These are phyloP conservation scores for Salvator merianae DNA, from an alignment of 2,113 vertebrate genomes.

Conservation along the genomic window DNA sequence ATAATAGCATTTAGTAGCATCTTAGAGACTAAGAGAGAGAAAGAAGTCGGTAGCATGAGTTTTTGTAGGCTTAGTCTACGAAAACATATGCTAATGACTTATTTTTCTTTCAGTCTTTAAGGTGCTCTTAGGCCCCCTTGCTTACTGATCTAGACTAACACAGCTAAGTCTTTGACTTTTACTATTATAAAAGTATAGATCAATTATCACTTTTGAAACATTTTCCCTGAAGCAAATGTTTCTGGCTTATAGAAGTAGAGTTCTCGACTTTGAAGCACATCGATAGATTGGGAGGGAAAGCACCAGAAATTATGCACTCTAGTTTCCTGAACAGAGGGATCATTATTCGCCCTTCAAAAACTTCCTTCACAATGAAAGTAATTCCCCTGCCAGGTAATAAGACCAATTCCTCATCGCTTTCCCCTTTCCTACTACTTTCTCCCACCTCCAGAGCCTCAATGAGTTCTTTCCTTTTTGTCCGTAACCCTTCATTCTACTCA, in stretches of 20 bases:
- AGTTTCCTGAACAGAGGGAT: constrained; percentile 1
- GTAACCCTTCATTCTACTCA: neutral
- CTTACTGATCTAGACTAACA: too few species aligned
- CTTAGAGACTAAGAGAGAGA: too few species aligned
- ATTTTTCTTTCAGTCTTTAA: too few species aligned
- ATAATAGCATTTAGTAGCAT: too few species aligned
- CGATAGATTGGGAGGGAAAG: neutral
- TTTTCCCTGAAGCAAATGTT: neutral
- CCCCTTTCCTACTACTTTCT: neutral
- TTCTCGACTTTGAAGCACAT: neutral
- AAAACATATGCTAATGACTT: too few species aligned
- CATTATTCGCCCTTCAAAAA: neutral
- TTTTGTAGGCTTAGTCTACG: too few species aligned
- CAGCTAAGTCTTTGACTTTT: too few species aligned
- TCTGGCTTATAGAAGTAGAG: neutral
- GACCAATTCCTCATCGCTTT: neutral
- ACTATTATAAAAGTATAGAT: too few species aligned
- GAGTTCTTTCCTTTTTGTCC: neutral
- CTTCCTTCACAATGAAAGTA: too few species aligned
- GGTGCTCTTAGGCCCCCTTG: too few species aligned
- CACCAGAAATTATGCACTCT: neutral
- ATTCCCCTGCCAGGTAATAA: neutral
- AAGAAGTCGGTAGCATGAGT: too few species aligned
- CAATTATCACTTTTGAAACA: too few species aligned
- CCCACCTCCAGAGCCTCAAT: neutral